These are phyloP conservation scores for Drosophila busckii DNA, from an alignment of 1,140 invertebrate genomes.

Conservation along the genomic window DNA sequence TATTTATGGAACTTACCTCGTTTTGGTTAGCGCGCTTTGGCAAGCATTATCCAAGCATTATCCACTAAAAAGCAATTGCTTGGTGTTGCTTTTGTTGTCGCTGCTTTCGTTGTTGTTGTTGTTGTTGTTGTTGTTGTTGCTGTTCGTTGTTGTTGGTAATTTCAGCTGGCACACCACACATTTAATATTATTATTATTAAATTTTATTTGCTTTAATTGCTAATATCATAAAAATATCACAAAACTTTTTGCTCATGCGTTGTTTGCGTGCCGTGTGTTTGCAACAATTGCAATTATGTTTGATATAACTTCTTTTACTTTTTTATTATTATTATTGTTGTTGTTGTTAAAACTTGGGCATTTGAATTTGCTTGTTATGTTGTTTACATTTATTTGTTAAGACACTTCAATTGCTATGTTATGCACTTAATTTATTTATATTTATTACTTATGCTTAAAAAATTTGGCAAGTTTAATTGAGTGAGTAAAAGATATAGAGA, in stretches of 20 bases:
- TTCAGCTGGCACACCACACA: conserved; percentile 27
- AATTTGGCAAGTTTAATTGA: conserved; percentile 64
- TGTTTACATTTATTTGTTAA: conserved; percentile 48
- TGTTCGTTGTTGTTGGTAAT: conserved; percentile 15
- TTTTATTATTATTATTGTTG: conserved; percentile 18
- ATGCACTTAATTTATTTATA: conserved; percentile 44
- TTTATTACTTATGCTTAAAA: conserved; percentile 12
- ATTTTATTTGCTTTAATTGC: conserved; percentile 63
- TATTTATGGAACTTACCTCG: conserved; percentile 39
- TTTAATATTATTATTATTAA: conserved; percentile 30
- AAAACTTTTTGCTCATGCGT: conserved; percentile 48
- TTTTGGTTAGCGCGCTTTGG: conserved; percentile 27
- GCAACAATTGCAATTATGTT: conserved; percentile 27
- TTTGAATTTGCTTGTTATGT: conserved; percentile 11
- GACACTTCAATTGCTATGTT: conserved; percentile 66
- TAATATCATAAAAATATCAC: conserved; percentile 72
- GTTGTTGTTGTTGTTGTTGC: conserved; percentile 3
- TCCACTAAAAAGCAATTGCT: conserved; percentile 43
- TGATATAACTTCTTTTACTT: conserved; percentile 11
- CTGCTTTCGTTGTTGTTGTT: neutral
- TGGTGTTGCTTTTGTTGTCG: conserved; percentile 3
- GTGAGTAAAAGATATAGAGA: conserved; percentile 14
- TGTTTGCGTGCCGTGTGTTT: conserved; percentile 46
- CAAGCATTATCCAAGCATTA: conserved; percentile 67
- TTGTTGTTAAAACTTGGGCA: conserved; percentile 25